phyloP scores from a whole-genome alignment of 1,140 invertebrate genomes.

The Zaprionus africanus region DNA sequence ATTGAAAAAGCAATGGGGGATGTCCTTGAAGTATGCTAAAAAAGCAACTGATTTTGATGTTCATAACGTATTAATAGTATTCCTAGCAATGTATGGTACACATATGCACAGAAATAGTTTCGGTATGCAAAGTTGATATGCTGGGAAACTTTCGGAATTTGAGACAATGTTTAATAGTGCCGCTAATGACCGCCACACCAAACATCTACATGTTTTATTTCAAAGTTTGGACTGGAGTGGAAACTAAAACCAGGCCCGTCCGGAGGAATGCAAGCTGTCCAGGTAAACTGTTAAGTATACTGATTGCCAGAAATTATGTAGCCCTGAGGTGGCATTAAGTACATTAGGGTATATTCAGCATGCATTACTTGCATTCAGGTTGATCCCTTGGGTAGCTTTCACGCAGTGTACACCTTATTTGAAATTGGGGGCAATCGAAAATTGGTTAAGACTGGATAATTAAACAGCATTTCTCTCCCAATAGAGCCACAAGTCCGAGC shows the following conservation, averaged over 20 bases:
- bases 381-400: background rate
- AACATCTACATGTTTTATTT: conserved; percentile 64
- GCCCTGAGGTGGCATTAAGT: background rate
- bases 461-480: conserved; percentile 47
- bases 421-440: conserved; percentile 28
- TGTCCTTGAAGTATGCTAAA: too few species aligned
- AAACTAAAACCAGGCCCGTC: background rate
- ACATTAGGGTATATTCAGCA: background rate
- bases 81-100: background rate
- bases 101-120: background rate
- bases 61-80: conserved; percentile 1
- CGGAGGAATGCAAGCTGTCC: background rate
- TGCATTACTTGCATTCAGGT: background rate
- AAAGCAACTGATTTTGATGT: too few species aligned
- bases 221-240: conserved; percentile 28
- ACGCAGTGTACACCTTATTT: conserved; percentile 15
- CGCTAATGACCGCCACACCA: conserved; percentile 62
- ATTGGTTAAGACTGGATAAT: conserved; percentile 55
- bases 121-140: conserved; percentile 54
- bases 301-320: conserved; percentile 4
- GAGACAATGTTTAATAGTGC: conserved; percentile 29
- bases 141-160: conserved; percentile 56
- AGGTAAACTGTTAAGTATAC: background rate
- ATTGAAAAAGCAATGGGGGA: background rate
- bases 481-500: conserved; percentile 46